A percentile compares a stretch with the other conserved stretches of the same genome.
phyloP scores from a whole-genome alignment of 2,888 invertebrate species.

The Eumerus sabulonum region DNA sequence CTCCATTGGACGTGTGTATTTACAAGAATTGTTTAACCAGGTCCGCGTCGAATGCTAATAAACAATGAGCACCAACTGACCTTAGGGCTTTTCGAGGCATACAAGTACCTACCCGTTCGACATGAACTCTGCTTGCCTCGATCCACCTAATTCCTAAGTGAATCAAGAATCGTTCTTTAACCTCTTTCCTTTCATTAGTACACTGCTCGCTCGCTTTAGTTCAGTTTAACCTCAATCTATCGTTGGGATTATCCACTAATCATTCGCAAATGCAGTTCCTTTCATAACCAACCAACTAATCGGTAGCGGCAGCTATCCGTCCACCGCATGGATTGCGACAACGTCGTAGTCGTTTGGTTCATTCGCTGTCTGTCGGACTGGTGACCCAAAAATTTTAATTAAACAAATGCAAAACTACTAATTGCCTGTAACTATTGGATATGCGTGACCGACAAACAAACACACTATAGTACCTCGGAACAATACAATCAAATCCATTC shows the following conservation, averaged over 20 bases:
- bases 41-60: conserved; percentile 1
- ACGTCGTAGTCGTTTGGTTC: conserved; percentile 12
- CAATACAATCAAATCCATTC: conserved; percentile 43
- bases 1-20: conserved; percentile 18
- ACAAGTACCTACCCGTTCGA: too few relatives aligned
- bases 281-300: too few relatives aligned
- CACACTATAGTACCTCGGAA: conserved; percentile 1
- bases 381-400: conserved; percentile 64
- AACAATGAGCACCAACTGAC: neutral
- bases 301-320: neutral
- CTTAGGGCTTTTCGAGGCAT: neutral
- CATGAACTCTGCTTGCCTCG: too few relatives aligned
- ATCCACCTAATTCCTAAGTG: too few relatives aligned
- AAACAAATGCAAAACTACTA: conserved; percentile 58
- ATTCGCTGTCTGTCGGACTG: conserved; percentile 33
- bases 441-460: conserved; percentile 7
- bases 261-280: too few relatives aligned
- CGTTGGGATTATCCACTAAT: too few relatives aligned
- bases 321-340: neutral
- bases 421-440: conserved; percentile 56
- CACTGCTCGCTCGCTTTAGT: too few relatives aligned
- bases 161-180: too few relatives aligned
- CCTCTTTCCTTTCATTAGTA: too few relatives aligned
- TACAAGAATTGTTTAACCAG: conserved; percentile 14
- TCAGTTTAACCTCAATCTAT: too few relatives aligned